phyloP scores from a whole-genome alignment of 2,888 invertebrate genomes.

The Spialia ferax region DNA sequence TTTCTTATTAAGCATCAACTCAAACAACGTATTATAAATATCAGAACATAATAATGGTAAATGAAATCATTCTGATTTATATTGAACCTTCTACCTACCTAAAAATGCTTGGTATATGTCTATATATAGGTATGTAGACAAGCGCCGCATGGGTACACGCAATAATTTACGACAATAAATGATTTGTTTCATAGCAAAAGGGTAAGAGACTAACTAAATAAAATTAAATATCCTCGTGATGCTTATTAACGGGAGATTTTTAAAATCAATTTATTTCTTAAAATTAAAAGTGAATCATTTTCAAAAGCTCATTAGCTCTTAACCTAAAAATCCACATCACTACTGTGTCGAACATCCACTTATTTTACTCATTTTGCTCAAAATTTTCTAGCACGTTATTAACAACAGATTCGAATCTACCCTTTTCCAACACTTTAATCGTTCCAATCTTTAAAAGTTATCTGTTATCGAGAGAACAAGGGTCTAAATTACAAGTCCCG shows the following conservation, averaged over 20 bases:
- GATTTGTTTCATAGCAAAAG: background rate
- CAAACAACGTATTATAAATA: no score
- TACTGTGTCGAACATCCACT: no score
- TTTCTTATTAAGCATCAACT: background rate
- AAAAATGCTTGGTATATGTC: conserved; percentile 9
- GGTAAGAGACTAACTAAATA: background rate
- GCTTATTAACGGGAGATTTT: background rate
- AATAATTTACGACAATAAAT: conserved; percentile 14
- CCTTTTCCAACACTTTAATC: background rate
- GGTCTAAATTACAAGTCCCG: conserved; percentile 39
- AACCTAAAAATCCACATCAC: no score
- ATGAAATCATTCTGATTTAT: background rate
- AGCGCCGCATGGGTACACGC: conserved; percentile 15
- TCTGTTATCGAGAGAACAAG: background rate
- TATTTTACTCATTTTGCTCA: no score
- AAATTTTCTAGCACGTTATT: no score
- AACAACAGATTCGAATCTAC: no score
- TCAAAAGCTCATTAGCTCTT: no score
- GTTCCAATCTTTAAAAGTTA: background rate
- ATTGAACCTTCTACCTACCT: conserved; percentile 6
- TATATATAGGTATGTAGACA: background rate
- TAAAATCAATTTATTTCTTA: no score
- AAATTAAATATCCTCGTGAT: background rate
- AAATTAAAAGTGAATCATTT: no score
- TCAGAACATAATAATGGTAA: no score